Base-by-base conservation (phyloP, 2,113 vertebrate species). In the Chionodraco myersi region DNA sequence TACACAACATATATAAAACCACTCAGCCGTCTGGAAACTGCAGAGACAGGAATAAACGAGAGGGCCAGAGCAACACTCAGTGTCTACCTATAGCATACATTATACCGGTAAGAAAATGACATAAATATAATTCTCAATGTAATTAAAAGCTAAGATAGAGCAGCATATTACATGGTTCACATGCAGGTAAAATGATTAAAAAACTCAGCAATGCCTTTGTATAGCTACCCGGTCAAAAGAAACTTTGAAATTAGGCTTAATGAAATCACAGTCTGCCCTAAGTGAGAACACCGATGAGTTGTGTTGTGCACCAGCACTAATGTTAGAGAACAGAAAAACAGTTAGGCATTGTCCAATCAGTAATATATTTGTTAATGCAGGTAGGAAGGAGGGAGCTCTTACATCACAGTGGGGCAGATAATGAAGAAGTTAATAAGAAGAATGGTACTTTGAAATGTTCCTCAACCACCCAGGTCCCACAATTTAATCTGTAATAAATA, bases 401-500 rank as follows among this genome's bases (percentile, higher is more conserved):
- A 94, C 93, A 97, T 96, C 96, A 96, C 96, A 96, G 94, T 94
- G 95, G 95, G 95, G 95, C 95, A 95, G 96, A 97, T 97, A 97
- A 98, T 98, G 96, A 97, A 96, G 95, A 97, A 96, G 96, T 98
- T 97, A 98, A 99, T 98, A 97, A 97, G 96, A 97, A 96, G 96
- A 98, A 98, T 97, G 97, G 97, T 97, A 97, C 96, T 96, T 96
- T 96, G 97, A 96, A 97, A 97, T 97, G 97, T 97, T 97, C 96
- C 95, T 96, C 96, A 96, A 97, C 96, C 96, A 97, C 96, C 96
- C 95, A 97, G 97, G 97, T 97, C 96, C 96, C 96, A 97, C 96
- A 97, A 97, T 99, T 99, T 98, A 98, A 99, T 98, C 97, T 96
- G 97, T 98, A 98, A 99, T 99, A 99, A 99, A 99, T 99, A 98